phyloP scores from a whole-genome alignment of 2,113 vertebrate species.

The Festucalex cinctus region DNA sequence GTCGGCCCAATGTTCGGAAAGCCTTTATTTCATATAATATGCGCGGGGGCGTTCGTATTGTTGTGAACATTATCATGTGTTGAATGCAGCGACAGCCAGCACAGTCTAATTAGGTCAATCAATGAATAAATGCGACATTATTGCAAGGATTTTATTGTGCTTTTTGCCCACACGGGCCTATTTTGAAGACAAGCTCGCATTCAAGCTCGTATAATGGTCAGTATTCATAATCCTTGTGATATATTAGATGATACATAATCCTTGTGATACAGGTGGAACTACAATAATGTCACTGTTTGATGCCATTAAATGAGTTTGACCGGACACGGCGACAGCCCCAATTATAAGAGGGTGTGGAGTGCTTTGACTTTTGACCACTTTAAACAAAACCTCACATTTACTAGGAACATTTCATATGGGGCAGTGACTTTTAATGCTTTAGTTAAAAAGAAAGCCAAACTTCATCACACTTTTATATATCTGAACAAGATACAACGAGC shows the following conservation, averaged over 20 bases:
- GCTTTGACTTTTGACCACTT: neutral
- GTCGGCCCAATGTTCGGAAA: conserved; percentile 34
- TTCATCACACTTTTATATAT: too few species aligned
- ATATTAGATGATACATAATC: neutral
- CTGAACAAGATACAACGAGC: too few species aligned
- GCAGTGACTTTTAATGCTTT: neutral
- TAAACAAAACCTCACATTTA: neutral
- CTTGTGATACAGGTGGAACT: neutral
- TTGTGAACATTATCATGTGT: conserved; percentile 44
- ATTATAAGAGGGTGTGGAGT: neutral
- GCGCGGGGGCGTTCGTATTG: conserved; percentile 42
- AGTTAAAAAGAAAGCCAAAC: too few species aligned
- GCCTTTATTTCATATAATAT: conserved; percentile 48
- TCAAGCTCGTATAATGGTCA: conserved; percentile 2
- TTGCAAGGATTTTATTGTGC: conserved; percentile 16
- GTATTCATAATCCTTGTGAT: neutral
- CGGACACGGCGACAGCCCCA: neutral
- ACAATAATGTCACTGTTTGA: neutral
- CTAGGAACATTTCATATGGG: neutral
- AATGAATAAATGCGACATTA: conserved; percentile 19
- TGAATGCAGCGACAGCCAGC: conserved; percentile 30
- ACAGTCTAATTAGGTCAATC: conserved; percentile 33
- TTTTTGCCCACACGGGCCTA: conserved; percentile 20
- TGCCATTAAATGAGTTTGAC: conserved; percentile 1
- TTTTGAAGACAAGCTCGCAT: conserved; percentile 10